Evolutionary conservation across 2,888 invertebrate species (phyloP), one percentile per base, ranked within the genome.

Genomic region (Teleiodes luculella): DNA sequence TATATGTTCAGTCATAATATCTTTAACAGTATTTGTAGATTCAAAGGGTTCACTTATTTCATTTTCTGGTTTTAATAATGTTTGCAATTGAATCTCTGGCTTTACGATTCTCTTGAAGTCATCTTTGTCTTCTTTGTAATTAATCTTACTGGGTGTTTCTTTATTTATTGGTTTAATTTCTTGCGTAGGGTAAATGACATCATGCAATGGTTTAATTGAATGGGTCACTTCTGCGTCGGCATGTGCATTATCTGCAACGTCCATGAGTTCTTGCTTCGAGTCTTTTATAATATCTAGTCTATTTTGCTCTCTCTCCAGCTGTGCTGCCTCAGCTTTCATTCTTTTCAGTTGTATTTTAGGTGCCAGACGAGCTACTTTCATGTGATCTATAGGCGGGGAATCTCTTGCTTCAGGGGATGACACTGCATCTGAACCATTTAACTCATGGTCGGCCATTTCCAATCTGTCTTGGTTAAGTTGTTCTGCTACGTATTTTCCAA

Each of bases 361-460:
- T 16, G 90, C 89, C n/a, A 88, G 66, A n/a, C 85, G 81, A 46
- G 91, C 85, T 6, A 91, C 90, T 67, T 92, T 92, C 13, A 91
- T 86, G 0, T 86, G 90, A 68, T 92, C 91, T 18, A 84, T 75
- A 0, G 87, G 83, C 11, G 85, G 80, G 2, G 86, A 86, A 39
- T 85, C 81, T 60, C 86, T 73, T 8, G 81, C 75, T 67, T 85
- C 87, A 0, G 82, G 83, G 5, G 86, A 83, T 1, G 85, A 79
- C 1, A 74, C 72, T 6, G 66, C 71, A 59, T 87, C 87, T 31
- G 82, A 74, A 43, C 87, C 86, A 65, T 89, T 87, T 4, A 84
- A 67, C 58, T 89, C 88, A 65, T 63, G 75, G 53, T 88, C 87
- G 31, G 76, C 68, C 57, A 80, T 74, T 59, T 87, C 86, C 76